Percentiles rank a stretch among this genome's conserved stretches.
Evolutionary conservation across 2,888 invertebrate genomes (phyloP).

Genomic region (Caenorhabditis sp.): DNA sequence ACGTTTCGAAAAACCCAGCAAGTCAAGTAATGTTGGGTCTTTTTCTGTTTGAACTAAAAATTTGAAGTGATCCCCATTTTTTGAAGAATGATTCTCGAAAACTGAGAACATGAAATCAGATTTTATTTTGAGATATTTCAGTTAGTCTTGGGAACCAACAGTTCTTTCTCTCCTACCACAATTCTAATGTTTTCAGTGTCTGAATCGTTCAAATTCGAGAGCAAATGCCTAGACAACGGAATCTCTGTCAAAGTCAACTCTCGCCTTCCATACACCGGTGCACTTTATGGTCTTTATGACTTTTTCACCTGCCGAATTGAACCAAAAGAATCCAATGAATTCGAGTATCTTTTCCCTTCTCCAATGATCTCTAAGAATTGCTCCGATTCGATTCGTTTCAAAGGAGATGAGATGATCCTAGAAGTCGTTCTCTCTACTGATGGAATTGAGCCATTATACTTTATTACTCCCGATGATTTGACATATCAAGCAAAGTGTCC

Average conservation of each 20-base stretch:
- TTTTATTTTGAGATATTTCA: too few relatives aligned
- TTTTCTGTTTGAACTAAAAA: too few relatives aligned
- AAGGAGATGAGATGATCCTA: constrained; percentile 68
- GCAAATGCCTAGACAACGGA: constrained; percentile 66
- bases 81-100: too few relatives aligned
- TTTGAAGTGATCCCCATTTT: too few relatives aligned
- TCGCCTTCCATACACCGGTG: constrained; percentile 70
- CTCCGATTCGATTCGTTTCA: constrained; percentile 68
- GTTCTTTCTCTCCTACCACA: too few relatives aligned
- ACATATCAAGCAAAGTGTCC: constrained; percentile 69
- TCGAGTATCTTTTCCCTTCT: constrained; percentile 69
- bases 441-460: constrained; percentile 71
- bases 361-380: constrained; percentile 69
- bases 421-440: constrained; percentile 71
- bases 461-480: constrained; percentile 70
- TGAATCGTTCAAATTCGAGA: constrained; percentile 68
- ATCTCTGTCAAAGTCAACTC: constrained; percentile 64
- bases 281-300: constrained; percentile 71
- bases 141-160: too few relatives aligned
- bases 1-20: too few relatives aligned
- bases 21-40: too few relatives aligned
- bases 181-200: constrained; percentile 52
- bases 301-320: constrained; percentile 71
- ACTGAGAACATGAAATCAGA: too few relatives aligned
- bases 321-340: constrained; percentile 64